Evolutionary conservation across 2,888 invertebrate species (phyloP).

Genomic region (Pammene aurita): DNA sequence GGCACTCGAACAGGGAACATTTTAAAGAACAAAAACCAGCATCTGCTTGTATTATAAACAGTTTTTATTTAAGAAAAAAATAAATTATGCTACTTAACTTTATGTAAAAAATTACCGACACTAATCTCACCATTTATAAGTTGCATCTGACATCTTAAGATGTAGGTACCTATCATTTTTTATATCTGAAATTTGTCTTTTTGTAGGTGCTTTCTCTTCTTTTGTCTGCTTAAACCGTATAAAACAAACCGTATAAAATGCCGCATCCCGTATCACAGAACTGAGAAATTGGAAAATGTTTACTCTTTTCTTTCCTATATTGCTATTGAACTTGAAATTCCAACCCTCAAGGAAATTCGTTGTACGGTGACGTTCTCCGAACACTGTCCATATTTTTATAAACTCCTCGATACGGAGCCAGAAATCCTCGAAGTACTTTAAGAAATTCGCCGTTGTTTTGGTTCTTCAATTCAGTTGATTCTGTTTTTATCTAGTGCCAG

Average conservation of each 20-base stretch:
- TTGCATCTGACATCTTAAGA: conserved; percentile 17
- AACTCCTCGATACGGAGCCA: conserved; percentile 16
- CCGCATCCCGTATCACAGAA: not conserved
- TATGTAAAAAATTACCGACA: conserved; percentile 18
- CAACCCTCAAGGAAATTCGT: conserved; percentile 16
- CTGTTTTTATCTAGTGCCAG: not conserved
- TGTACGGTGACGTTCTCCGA: conserved; percentile 14
- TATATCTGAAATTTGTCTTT: conserved; percentile 4
- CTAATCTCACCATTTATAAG: conserved; percentile 17
- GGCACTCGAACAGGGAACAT: too few species aligned
- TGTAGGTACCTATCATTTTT: conserved; percentile 23
- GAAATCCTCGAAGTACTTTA: conserved; percentile 4
- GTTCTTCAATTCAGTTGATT: not conserved
- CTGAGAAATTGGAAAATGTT: not conserved
- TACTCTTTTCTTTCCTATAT: conserved; percentile 4
- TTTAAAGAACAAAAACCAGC: too few species aligned
- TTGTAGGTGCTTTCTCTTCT: not conserved
- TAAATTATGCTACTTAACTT: conserved; percentile 3
- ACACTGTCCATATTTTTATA: conserved; percentile 12
- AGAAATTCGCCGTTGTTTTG: not conserved
- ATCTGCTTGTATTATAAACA: too few species aligned
- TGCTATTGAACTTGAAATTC: conserved; percentile 11
- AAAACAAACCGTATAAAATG: conserved; percentile 9
- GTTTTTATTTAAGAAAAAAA: too few species aligned
- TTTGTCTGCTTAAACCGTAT: conserved; percentile 16